These are phyloP conservation scores for Caenorhabditis sp. DNA, from an alignment of 2,888 invertebrate species.

Conservation along the genomic window DNA sequence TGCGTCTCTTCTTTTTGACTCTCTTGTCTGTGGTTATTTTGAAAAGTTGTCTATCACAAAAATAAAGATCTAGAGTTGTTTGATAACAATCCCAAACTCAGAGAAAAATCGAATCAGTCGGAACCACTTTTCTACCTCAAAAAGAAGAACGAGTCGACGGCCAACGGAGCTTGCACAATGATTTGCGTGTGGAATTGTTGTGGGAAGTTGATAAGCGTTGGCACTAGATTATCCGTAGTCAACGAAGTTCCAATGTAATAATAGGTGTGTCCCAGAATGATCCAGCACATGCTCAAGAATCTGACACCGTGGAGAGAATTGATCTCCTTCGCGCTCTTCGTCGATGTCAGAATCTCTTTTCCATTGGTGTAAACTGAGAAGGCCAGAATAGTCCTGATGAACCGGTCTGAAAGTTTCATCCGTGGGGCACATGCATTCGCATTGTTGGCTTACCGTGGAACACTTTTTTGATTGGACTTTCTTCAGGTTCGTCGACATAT, in stretches of 20 bases:
- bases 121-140: slow-evolving; percentile 80
- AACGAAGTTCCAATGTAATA: slow-evolving; percentile 82
- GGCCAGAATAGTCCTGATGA: slow-evolving; percentile 81
- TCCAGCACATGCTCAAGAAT: slow-evolving; percentile 86
- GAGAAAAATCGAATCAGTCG: no score
- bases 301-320: slow-evolving; percentile 79
- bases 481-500: slow-evolving; percentile 27
- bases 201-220: slow-evolving; percentile 82
- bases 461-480: slow-evolving; percentile 10
- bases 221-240: slow-evolving; percentile 82
- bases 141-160: slow-evolving; percentile 85
- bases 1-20: no score
- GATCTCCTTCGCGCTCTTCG: slow-evolving; percentile 70
- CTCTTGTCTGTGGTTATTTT: no score
- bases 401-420: slow-evolving; percentile 63
- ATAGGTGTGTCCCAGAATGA: slow-evolving; percentile 86
- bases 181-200: slow-evolving; percentile 84
- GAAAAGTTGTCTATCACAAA: no score
- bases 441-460: slow-evolving; percentile 36
- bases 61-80: no score
- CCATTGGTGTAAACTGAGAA: slow-evolving; percentile 86
- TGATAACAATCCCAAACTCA: no score
- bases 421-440: neutral
- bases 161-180: slow-evolving; percentile 84
- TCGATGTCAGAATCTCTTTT: slow-evolving; percentile 84